Evolutionary conservation across 2,797 vertebrate genomes (phyloP).

Genomic region (Tadarida brasiliensis): DNA sequence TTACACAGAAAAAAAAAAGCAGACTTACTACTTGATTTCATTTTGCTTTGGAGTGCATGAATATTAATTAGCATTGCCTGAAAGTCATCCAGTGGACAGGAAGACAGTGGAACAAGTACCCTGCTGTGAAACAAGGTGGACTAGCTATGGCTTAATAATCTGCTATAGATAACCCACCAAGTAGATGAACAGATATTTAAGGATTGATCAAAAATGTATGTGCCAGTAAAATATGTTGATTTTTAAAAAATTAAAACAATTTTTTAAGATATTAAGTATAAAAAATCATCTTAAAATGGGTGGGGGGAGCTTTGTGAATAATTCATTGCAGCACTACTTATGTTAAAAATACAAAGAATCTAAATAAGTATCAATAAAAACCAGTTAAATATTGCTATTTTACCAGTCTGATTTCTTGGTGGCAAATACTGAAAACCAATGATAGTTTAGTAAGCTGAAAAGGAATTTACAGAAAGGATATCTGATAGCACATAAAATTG

Average conservation of each 20-base stretch:
- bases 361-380: neutral
- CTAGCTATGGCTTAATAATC: too few species aligned
- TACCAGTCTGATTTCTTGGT: neutral
- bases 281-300: neutral
- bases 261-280: neutral
- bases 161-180: too few species aligned
- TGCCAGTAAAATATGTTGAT: too few species aligned
- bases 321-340: neutral
- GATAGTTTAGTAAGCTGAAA: neutral
- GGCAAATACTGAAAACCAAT: neutral
- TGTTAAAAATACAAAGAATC: slow-evolving; percentile 30
- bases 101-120: too few species aligned
- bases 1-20: too few species aligned
- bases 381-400: neutral
- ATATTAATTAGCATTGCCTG: too few species aligned
- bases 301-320: neutral
- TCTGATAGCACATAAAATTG: neutral
- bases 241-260: neutral
- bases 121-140: too few species aligned
- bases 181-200: too few species aligned
- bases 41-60: too few species aligned
- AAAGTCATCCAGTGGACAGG: too few species aligned
- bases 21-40: too few species aligned
- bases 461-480: neutral
- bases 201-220: too few species aligned